Conservation (phyloP, 1,140 invertebrate genomes). For the Rhyacophila brunnea region DNA sequence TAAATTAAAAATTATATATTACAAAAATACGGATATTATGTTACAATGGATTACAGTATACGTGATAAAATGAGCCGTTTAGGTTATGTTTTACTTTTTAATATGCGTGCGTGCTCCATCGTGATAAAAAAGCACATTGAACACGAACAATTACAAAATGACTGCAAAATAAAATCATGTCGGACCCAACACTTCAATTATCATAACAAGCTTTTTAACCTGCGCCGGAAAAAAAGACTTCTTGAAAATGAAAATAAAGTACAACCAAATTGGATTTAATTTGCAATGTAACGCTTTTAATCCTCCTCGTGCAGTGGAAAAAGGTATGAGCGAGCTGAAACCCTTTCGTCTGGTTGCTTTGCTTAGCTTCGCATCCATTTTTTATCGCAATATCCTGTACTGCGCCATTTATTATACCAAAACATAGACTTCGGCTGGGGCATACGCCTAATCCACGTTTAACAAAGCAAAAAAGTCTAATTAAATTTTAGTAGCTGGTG, state of each 20-base stretch:
- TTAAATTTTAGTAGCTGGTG: conserved; percentile 2
- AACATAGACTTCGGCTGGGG: conserved; percentile 3
- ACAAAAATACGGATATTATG: no score
- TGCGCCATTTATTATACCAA: conserved; percentile 19
- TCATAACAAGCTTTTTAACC: conserved; percentile 16
- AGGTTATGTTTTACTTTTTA: no score
- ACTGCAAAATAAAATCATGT: conserved; percentile 20
- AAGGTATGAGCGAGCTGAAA: neutral
- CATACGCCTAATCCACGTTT: conserved; percentile 16
- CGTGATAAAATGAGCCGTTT: no score
- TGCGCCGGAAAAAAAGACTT: conserved; percentile 1
- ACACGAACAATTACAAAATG: conserved; percentile 21
- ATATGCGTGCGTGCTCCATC: conserved; percentile 18
- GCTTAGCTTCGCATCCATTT: conserved; percentile 1
- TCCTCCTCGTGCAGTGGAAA: neutral
- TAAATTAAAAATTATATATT: no score
- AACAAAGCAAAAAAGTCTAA: conserved; percentile 28
- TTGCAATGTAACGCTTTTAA: conserved; percentile 6
- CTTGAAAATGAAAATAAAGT: neutral
- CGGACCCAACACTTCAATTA: conserved; percentile 23
- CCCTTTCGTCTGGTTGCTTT: neutral
- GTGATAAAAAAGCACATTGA: conserved; percentile 12
- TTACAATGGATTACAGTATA: no score
- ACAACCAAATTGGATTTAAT: neutral
- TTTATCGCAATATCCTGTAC: conserved; percentile 19